These are phyloP conservation scores for Phyllostomus discolor DNA, from an alignment of 2,113 vertebrate species.

Conservation along the genomic window DNA sequence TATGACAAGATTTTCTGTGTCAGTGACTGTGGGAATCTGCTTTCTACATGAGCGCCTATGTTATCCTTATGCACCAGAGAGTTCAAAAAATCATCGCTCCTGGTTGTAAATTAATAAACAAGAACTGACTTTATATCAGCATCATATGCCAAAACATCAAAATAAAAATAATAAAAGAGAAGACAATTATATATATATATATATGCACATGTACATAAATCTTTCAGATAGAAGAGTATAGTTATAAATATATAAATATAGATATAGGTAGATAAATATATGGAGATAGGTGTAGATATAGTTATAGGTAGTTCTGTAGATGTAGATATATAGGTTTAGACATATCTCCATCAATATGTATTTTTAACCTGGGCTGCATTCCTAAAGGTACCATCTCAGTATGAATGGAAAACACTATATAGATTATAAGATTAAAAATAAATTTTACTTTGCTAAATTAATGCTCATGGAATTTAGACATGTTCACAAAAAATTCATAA, in stretches of 20 bases:
- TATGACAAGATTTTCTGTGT: neutral
- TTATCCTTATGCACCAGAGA: neutral
- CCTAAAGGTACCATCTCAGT: neutral
- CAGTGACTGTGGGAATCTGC: neutral
- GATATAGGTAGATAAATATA: neutral
- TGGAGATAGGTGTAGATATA: neutral
- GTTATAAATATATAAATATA: neutral
- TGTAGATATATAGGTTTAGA: neutral
- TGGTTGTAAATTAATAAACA: neutral
- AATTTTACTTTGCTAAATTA: neutral
- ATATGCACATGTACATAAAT: neutral
- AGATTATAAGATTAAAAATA: neutral
- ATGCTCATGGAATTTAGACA: neutral
- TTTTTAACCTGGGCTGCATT: neutral
- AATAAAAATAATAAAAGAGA: neutral
- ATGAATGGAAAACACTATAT: neutral
- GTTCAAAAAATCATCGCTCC: neutral
- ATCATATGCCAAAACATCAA: neutral
- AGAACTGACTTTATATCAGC: neutral
- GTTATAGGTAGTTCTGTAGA: neutral
- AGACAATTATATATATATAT: neutral
- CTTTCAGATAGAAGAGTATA: neutral
- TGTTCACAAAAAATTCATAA: neutral
- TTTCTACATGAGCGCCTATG: neutral
- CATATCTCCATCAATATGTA: neutral